A percentile compares a stretch with the other conserved stretches of the same genome.
Conservation (phyloP, 2,113 vertebrate species). For the Marmota flaviventris region DNA sequence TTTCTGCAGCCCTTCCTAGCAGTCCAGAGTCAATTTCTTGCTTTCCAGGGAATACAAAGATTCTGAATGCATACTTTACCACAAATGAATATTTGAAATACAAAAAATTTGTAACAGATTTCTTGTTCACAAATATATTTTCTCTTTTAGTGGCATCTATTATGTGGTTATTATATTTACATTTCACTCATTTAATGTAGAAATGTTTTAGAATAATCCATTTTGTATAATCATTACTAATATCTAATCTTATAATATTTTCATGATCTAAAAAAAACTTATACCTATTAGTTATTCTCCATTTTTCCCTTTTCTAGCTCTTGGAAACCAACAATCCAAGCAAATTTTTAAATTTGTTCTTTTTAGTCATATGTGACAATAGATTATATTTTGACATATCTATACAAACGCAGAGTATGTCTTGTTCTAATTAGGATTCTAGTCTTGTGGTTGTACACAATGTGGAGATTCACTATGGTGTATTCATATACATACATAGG, state of each 20-base stretch:
- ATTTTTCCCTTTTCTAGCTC: not conserved
- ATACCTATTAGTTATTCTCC: not conserved
- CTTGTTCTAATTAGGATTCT: too few relatives aligned
- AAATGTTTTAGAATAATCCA: not conserved
- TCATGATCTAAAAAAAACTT: not conserved
- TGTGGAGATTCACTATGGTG: too few relatives aligned
- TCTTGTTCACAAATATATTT: not conserved
- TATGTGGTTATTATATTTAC: not conserved
- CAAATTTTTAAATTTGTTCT: too few relatives aligned
- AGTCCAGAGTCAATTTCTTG: not conserved
- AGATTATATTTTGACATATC: too few relatives aligned
- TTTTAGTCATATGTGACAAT: too few relatives aligned
- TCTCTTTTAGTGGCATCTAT: not conserved
- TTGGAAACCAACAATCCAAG: not conserved
- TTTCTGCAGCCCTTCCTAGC: not conserved
- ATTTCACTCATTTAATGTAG: not conserved
- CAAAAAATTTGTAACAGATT: not conserved
- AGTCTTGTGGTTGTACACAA: too few relatives aligned
- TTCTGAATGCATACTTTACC: not conserved
- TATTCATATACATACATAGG: too few relatives aligned
- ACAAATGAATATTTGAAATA: not conserved
- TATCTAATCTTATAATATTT: not conserved
- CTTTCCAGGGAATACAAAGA: not conserved
- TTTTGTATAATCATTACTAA: not conserved
- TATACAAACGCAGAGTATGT: too few relatives aligned